Evolutionary conservation across 2,797 vertebrate genomes (phyloP).

Genomic region (Lepus townsendii): DNA sequence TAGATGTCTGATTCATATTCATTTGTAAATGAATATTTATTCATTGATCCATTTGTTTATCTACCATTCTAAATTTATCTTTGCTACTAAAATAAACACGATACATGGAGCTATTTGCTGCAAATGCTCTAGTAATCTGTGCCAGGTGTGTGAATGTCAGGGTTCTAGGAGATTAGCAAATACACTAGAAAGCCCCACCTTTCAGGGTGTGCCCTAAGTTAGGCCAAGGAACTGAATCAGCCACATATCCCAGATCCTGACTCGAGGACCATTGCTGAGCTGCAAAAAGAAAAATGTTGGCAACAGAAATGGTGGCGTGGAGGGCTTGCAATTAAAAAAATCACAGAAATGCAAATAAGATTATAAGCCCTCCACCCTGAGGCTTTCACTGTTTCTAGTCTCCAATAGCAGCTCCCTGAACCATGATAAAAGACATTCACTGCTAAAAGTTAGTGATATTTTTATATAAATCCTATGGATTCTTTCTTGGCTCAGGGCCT

Average conservation of each 20-base stretch:
- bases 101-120: slow-evolving; percentile 23
- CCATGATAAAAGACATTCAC: slow-evolving; percentile 1
- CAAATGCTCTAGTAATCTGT: slow-evolving; percentile 20
- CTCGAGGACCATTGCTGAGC: neutral
- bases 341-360: slow-evolving; percentile 31
- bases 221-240: slow-evolving; percentile 58
- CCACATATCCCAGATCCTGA: neutral
- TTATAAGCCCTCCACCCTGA: neutral
- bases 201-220: slow-evolving; percentile 33
- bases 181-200: slow-evolving; percentile 50
- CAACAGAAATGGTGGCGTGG: neutral
- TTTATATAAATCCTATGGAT: neutral
- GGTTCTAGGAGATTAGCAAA: slow-evolving; percentile 57
- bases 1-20: neutral
- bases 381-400: neutral
- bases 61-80: slow-evolving; percentile 51
- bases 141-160: slow-evolving; percentile 41
- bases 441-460: slow-evolving; percentile 45
- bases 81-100: slow-evolving; percentile 46
- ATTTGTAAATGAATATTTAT: slow-evolving; percentile 59
- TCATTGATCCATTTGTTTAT: neutral
- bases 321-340: slow-evolving; percentile 1
- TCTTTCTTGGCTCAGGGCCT: slow-evolving; percentile 35
- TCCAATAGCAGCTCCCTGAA: neutral
- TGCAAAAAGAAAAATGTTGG: neutral